Percentiles rank a stretch among this genome's conserved stretches.
phyloP scores from a whole-genome alignment of 2,797 vertebrate genomes.

The Parauchenoglanis ngamensis region DNA sequence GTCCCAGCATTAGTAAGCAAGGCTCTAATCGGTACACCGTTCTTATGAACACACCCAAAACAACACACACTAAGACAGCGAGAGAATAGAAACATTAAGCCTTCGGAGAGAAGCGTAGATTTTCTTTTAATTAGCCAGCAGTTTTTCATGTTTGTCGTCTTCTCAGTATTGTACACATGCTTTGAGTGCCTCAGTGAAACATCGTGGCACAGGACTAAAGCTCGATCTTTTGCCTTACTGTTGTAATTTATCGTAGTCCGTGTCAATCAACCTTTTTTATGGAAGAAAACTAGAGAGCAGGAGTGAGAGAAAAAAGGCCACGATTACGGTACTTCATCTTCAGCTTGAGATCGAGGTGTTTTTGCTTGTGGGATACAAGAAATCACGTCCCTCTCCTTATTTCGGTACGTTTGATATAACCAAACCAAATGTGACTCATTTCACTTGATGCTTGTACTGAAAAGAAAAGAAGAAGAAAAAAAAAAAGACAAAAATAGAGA shows the following conservation, averaged over 20 bases:
- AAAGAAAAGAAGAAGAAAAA: neutral
- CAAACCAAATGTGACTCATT: slow-evolving; percentile 55
- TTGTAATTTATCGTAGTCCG: slow-evolving; percentile 39
- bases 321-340: slow-evolving; percentile 35
- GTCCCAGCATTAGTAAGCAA: slow-evolving; percentile 7
- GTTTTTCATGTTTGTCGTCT: slow-evolving; percentile 21
- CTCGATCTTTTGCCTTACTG: slow-evolving; percentile 36
- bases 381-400: slow-evolving; percentile 14
- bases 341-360: slow-evolving; percentile 23
- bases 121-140: slow-evolving; percentile 16
- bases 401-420: slow-evolving; percentile 46
- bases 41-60: neutral
- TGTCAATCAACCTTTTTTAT: slow-evolving; percentile 21
- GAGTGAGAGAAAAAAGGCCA: neutral
- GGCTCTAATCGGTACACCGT: neutral
- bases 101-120: neutral
- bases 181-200: slow-evolving; percentile 32
- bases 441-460: slow-evolving; percentile 42
- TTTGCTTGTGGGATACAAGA: slow-evolving; percentile 20
- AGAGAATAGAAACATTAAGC: neutral
- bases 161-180: slow-evolving; percentile 44
- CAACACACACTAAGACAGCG: neutral
- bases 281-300: slow-evolving; percentile 16
- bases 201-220: slow-evolving; percentile 25
- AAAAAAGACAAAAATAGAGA: slow-evolving; percentile 14